A percentile compares a stretch with the other conserved stretches of the same genome.
phyloP scores from a whole-genome alignment of 2,888 invertebrate species.

The Thereva nobilitata region DNA sequence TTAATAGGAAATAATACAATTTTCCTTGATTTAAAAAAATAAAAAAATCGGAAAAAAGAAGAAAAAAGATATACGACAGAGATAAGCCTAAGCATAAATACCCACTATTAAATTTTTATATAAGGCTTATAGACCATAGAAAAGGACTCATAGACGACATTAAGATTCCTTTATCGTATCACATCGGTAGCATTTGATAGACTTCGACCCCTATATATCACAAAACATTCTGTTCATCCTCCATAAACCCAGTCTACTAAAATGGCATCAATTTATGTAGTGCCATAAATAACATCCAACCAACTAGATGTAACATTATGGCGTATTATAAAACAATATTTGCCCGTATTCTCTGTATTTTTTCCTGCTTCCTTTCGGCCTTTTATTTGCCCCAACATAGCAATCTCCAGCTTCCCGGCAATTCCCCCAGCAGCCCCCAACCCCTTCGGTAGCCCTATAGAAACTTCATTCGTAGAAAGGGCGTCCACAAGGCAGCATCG shows the following conservation, averaged over 20 bases:
- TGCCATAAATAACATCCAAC: slow-evolving; percentile 41
- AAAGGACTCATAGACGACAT: background rate
- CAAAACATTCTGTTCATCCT: slow-evolving; percentile 32
- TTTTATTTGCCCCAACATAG: slow-evolving; percentile 29
- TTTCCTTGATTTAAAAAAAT: no score
- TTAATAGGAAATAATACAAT: no score
- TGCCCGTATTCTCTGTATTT: slow-evolving; percentile 26
- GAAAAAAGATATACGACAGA: no score
- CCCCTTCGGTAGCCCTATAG: background rate
- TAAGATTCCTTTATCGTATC: slow-evolving; percentile 39
- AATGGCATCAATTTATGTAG: slow-evolving; percentile 40
- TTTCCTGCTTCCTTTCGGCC: slow-evolving; percentile 11
- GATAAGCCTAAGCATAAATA: no score
- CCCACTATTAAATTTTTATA: no score
- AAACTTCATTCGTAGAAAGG: no score
- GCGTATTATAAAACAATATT: slow-evolving; percentile 42
- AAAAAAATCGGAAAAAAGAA: no score
- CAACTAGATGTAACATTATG: slow-evolving; percentile 42
- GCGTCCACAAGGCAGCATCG: no score
- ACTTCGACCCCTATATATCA: slow-evolving; percentile 37
- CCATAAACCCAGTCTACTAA: slow-evolving; percentile 31
- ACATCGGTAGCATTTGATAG: slow-evolving; percentile 37
- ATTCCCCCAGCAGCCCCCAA: background rate
- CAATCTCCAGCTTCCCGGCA: background rate
- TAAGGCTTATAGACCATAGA: no score